Base-by-base conservation (phyloP, 2,797 vertebrate genomes). In the Myotis vivesi region DNA sequence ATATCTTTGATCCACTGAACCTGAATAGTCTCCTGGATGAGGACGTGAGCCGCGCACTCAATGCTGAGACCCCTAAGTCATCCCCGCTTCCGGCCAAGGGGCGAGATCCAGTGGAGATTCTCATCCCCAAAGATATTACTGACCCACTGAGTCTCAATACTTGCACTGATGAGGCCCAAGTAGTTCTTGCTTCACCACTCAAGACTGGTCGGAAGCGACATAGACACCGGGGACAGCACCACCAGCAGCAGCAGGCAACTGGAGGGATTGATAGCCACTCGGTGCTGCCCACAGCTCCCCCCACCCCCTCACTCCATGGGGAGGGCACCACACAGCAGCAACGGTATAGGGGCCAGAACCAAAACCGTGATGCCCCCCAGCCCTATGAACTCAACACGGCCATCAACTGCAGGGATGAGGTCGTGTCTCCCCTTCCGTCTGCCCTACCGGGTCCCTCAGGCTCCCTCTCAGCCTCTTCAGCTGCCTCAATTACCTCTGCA, bases 1-100 rank as follows among this genome's bases (percentile, higher is more conserved):
- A 99, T 97, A 99, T 99, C 89, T 99, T 99, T 10, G 99, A 99
- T 97, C 99, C 99, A 0, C 97, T 99, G 25, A 99, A 99, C 97
- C 98, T 99, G 64, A 99, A 99, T 98, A 99, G 99, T 1, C 98
- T 99, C 3, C 53, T 99, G 98, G 99, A 99, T 22, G 99, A 99
- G 85, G 99, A 99, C 1, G 98, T 99, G 53, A 99, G 98, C 98
- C 98, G 94, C 72, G 99, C 99, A 0, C 98, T 99, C 69, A 99
- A 99, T 10, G 99, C 99, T 0, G 98, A 99, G 96, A 99, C 99
- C 0, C 99, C 99, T 3, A 98, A 99, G 93, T 99, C 98, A 3
- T 99, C 99, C 0, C 99, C 99, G 0, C 98, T 99, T 92, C 99
- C 99, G 0, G 97, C 98, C 6, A 98, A 98, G 20, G 98, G 97